Evolutionary conservation across 2,888 invertebrate genomes (phyloP).

Genomic region (Plemyria rubiginata): DNA sequence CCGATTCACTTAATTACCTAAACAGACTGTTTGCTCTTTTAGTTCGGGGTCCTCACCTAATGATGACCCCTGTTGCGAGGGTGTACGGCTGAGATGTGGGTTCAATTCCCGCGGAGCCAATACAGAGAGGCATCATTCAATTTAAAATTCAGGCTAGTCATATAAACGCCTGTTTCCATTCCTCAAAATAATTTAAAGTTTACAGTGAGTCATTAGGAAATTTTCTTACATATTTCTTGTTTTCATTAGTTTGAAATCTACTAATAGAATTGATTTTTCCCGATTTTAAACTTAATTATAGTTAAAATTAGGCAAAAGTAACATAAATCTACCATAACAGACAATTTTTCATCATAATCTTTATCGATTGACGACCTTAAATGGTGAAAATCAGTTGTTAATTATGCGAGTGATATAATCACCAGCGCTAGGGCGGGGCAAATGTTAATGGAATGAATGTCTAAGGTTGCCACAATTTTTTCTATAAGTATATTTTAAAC

Average conservation of each 20-base stretch:
- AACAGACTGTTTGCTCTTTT: constrained; percentile 39
- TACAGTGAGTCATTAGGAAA: no score
- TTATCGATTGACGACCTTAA: constrained; percentile 35
- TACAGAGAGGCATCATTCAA: neutral
- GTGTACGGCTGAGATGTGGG: neutral
- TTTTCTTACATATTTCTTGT: no score
- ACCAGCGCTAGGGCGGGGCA: constrained; percentile 48
- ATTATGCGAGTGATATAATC: constrained; percentile 67
- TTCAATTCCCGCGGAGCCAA: neutral
- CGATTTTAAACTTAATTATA: no score
- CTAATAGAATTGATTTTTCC: no score
- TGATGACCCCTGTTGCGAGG: constrained; percentile 7
- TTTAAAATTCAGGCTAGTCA: no score
- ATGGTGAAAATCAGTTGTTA: constrained; percentile 69
- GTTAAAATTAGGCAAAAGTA: no score
- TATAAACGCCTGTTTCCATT: no score
- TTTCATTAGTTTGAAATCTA: no score
- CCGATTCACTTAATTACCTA: constrained; percentile 42
- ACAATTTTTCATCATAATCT: constrained; percentile 7
- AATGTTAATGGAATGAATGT: constrained; percentile 68
- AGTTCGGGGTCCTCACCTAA: constrained; percentile 28
- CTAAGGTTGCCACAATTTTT: constrained; percentile 54
- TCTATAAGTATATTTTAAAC: neutral
- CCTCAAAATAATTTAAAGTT: no score
- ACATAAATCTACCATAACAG: neutral